These are phyloP conservation scores for Drosophila azteca DNA, from an alignment of 1,140 invertebrate species.

Conservation along the genomic window DNA sequence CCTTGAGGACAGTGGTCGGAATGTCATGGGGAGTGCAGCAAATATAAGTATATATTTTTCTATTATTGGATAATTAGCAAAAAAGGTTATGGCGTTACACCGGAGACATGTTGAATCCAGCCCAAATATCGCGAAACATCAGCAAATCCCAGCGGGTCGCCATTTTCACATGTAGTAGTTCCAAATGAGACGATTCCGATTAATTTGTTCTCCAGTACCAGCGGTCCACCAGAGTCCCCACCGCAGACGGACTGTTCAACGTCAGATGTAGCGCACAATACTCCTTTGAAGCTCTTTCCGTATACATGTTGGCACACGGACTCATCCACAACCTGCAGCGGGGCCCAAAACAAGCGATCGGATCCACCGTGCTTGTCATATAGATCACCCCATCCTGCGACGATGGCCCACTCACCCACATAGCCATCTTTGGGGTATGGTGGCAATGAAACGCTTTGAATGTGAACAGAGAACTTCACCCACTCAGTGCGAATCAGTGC, in stretches of 20 bases:
- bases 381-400: slow-evolving; percentile 48
- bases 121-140: not conserved
- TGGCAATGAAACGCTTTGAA: slow-evolving; percentile 34
- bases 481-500: slow-evolving; percentile 39
- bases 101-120: not conserved
- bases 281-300: slow-evolving; percentile 3
- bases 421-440: slow-evolving; percentile 26
- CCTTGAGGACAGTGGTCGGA: slow-evolving; percentile 22
- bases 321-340: slow-evolving; percentile 27
- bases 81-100: not conserved
- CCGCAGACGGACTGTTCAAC: slow-evolving; percentile 35
- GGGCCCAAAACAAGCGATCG: not conserved
- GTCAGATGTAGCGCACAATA: slow-evolving; percentile 43
- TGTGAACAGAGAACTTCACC: slow-evolving; percentile 8
- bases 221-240: slow-evolving; percentile 45
- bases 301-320: slow-evolving; percentile 21
- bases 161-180: not conserved
- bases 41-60: too few relatives aligned
- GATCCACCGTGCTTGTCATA: not conserved
- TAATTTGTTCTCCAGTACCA: slow-evolving; percentile 11
- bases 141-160: not conserved
- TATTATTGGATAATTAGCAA: too few relatives aligned
- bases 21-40: too few relatives aligned
- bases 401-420: slow-evolving; percentile 25
- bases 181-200: not conserved